Percentiles rank a stretch among this genome's conserved stretches.
Conservation (phyloP, 2,797 vertebrate genomes). For the Coregonus sp. region DNA sequence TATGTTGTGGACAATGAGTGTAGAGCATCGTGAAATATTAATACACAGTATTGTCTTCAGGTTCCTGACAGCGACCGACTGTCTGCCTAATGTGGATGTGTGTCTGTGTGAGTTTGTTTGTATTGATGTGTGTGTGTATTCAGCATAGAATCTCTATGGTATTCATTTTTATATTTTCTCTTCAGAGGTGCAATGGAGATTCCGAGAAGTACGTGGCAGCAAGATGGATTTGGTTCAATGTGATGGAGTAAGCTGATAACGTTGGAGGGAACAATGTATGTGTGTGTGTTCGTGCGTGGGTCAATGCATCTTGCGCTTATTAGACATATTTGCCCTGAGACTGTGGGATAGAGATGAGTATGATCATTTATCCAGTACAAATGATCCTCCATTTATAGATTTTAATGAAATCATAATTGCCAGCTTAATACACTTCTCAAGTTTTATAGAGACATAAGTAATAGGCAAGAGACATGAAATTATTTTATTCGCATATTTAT, state of each 20-base stretch:
- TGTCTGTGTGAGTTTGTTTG: slow-evolving; percentile 3
- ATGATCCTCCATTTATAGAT: slow-evolving; percentile 81
- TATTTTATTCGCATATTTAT: slow-evolving; percentile 81
- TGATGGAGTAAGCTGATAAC: slow-evolving; percentile 88
- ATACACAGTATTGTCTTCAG: slow-evolving; percentile 84
- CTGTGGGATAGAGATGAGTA: slow-evolving; percentile 52
- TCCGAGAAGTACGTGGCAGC: slow-evolving; percentile 87
- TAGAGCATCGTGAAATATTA: slow-evolving; percentile 89
- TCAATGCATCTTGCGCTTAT: not conserved
- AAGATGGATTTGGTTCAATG: slow-evolving; percentile 87
- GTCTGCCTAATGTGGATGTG: slow-evolving; percentile 71
- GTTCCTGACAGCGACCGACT: slow-evolving; percentile 81
- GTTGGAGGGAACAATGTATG: slow-evolving; percentile 72
- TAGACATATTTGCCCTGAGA: slow-evolving; percentile 48
- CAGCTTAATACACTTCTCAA: slow-evolving; percentile 73
- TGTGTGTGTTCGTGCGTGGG: not conserved
- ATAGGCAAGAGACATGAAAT: slow-evolving; percentile 76
- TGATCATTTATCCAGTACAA: slow-evolving; percentile 73
- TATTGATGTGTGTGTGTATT: slow-evolving; percentile 7
- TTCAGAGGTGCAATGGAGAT: slow-evolving; percentile 72
- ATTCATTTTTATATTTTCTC: too few species aligned
- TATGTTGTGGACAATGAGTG: slow-evolving; percentile 76
- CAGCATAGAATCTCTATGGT: too few species aligned
- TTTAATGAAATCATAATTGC: slow-evolving; percentile 82
- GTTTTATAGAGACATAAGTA: slow-evolving; percentile 75